Evolutionary conservation across 2,888 invertebrate species (phyloP).

Genomic region (Pardosa pseudoannulata): DNA sequence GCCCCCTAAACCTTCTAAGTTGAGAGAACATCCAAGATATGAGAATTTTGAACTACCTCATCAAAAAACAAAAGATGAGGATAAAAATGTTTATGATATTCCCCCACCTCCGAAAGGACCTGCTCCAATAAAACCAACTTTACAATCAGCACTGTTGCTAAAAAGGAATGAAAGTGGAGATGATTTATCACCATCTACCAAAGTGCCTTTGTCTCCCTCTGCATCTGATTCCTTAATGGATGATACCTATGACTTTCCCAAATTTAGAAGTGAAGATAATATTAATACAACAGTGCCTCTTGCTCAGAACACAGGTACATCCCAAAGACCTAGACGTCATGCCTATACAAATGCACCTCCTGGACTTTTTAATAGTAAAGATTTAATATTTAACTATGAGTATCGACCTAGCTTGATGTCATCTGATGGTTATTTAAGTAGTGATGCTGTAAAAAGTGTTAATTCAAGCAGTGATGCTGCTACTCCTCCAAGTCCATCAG

Average conservation of each 20-base stretch:
- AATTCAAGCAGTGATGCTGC: slow-evolving; percentile 72
- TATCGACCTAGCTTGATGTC: slow-evolving; percentile 75
- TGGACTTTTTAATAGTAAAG: slow-evolving; percentile 78
- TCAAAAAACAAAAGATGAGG: slow-evolving; percentile 32
- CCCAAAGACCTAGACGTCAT: slow-evolving; percentile 77
- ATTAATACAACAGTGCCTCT: slow-evolving; percentile 73
- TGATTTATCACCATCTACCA: slow-evolving; percentile 38
- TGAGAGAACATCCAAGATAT: slow-evolving; percentile 78
- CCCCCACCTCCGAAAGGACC: slow-evolving; percentile 45
- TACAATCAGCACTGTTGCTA: slow-evolving; percentile 21
- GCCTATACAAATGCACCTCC: slow-evolving; percentile 83
- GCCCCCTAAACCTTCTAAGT: slow-evolving; percentile 85
- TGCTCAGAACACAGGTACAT: slow-evolving; percentile 50
- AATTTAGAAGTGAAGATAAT: slow-evolving; percentile 76
- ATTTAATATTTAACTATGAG: slow-evolving; percentile 82
- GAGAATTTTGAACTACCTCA: slow-evolving; percentile 67
- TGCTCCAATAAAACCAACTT: slow-evolving; percentile 6
- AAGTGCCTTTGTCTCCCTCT: slow-evolving; percentile 21
- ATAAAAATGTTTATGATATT: slow-evolving; percentile 59
- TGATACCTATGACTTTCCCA: slow-evolving; percentile 85
- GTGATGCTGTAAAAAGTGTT: slow-evolving; percentile 52
- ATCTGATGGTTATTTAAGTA: slow-evolving; percentile 61
- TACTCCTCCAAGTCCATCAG: slow-evolving; percentile 80
- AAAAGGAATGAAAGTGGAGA: slow-evolving; percentile 47
- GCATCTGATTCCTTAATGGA: slow-evolving; percentile 75